Evolutionary conservation across 1,140 invertebrate genomes (phyloP), one percentile per base, ranked within the genome.

Genomic region (Magallana gigas): DNA sequence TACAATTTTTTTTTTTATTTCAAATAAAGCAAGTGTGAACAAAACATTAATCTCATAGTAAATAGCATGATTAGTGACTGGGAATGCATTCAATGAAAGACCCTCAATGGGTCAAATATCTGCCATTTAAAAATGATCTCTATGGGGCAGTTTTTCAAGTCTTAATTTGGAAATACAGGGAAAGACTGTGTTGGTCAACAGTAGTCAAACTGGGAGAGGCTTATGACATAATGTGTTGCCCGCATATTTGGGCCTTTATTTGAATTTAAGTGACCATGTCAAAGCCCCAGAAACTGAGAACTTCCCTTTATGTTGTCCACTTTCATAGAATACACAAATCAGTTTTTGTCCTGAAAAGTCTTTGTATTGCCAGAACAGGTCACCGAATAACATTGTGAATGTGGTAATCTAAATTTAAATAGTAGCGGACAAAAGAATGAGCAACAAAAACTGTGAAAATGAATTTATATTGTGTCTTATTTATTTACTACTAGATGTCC

Each of bases 41-140:
- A 36, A 29, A 23, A 23, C n/a, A 71, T 29, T 71, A 71, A 71
- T 23, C n/a, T 29, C 36, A 71, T 29, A 71, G n/a, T 71, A 29
- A 23, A 18, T 62, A 62, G 18, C 14, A 16, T 62, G 60, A 16
- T 16, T 36, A 29, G 68, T 71, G 68, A 48, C 36, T 48, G 36
- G 36, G 5, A 48, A 48, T 48, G 18, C 23, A 23, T 71, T 71
- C 18, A 71, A 71, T 11, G 12, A 11, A 71, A 71, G n/a, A 18
- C 64, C 64, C 18, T n/a, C 18, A 18, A 71, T 29, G 68, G n/a
- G 68, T 71, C 68, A 71, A 23, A 23, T 29, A 29, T 71, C 23
- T 9, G 68, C 68, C 68, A 71, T 71, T 71, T 71, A 71, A 71
- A 71, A 71, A 71, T 71, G 68, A 16, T 16, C 18, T 62, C 36